Conservation (phyloP, 2,113 vertebrate species). For the Pandion haliaetus region DNA sequence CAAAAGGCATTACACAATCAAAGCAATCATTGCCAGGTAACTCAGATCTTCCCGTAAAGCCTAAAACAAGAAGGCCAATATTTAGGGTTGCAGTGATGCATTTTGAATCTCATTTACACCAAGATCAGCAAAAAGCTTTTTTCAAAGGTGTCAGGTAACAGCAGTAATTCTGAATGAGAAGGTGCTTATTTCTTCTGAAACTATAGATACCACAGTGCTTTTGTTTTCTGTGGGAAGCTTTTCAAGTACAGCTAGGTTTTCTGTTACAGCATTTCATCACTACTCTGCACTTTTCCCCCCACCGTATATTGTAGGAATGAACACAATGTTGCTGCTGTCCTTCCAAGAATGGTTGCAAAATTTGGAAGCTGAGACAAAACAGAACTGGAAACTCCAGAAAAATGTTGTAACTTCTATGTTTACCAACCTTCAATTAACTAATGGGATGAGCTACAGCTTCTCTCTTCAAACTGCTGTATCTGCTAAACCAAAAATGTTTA, state of each 20-base stretch:
- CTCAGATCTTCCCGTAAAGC: not conserved
- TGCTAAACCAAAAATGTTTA: not conserved
- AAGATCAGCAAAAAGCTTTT: not conserved
- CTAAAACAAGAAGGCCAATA: not conserved
- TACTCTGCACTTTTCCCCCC: not conserved
- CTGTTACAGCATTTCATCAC: not conserved
- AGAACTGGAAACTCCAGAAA: not conserved
- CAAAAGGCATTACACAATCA: not conserved
- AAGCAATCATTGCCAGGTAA: not conserved
- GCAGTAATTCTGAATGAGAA: not conserved
- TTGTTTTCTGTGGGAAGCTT: not conserved
- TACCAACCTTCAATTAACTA: not conserved
- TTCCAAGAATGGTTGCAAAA: not conserved
- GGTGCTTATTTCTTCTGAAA: not conserved
- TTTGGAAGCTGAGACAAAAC: not conserved
- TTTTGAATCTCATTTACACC: not conserved
- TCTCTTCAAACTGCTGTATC: not conserved
- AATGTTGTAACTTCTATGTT: not conserved
- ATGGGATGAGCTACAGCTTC: not conserved
- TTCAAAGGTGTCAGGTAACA: not conserved
- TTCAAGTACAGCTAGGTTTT: not conserved
- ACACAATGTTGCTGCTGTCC: not conserved
- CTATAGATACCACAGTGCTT: not conserved
- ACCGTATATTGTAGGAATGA: not conserved
- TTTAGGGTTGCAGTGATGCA: not conserved